Percentiles rank a stretch among this genome's conserved stretches.
Evolutionary conservation across 2,113 vertebrate species (phyloP).

Genomic region (Nasalis larvatus): DNA sequence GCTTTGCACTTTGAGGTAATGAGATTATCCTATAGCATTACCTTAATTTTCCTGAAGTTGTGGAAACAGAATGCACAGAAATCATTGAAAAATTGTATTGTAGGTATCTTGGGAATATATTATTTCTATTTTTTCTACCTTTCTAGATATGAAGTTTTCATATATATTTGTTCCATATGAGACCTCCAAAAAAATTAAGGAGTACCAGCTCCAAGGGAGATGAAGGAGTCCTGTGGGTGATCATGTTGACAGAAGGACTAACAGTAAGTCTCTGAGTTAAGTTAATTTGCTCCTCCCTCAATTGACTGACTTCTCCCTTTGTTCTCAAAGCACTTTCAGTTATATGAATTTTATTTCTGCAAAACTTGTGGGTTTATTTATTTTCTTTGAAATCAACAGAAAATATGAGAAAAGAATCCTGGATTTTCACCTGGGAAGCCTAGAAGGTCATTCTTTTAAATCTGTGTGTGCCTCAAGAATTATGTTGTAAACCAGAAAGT

Average conservation of each 20-base stretch:
- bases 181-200: neutral
- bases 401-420: neutral
- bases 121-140: neutral
- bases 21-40: neutral
- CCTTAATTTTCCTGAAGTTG: neutral
- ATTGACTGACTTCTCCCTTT: neutral
- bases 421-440: neutral
- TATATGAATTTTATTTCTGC: conserved; percentile 22
- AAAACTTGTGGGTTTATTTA: neutral
- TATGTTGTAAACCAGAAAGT: neutral
- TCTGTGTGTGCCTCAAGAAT: neutral
- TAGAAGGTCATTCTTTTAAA: conserved; percentile 6
- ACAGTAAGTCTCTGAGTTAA: neutral
- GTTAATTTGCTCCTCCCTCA: neutral
- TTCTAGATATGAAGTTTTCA: neutral
- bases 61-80: neutral
- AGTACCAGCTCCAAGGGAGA: neutral
- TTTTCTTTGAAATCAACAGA: neutral
- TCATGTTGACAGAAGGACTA: neutral
- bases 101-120: neutral
- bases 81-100: neutral
- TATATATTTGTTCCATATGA: neutral
- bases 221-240: neutral
- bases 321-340: neutral
- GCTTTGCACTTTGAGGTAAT: neutral